phyloP scores from a whole-genome alignment of 64 coral and sea anemone species.

The Actinia tenebrosa region DNA sequence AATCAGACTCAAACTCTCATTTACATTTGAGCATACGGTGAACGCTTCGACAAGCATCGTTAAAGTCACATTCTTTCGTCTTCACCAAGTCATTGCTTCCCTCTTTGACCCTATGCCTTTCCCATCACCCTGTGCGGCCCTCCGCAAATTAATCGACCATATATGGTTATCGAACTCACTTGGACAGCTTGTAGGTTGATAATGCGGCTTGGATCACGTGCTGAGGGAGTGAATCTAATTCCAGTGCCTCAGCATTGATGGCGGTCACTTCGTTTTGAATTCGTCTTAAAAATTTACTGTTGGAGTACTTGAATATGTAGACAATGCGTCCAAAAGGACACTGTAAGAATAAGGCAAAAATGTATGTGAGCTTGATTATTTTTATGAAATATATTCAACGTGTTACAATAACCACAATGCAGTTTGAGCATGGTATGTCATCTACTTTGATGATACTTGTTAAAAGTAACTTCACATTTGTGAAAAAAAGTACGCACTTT shows the following conservation, averaged over 20 bases:
- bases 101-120: not conserved
- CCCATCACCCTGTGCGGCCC: not conserved
- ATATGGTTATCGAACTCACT: constrained; percentile 31
- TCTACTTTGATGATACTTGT: too few species aligned
- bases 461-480: too few species aligned
- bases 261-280: constrained; percentile 69
- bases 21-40: too few species aligned
- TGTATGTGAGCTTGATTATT: too few species aligned
- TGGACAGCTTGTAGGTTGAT: constrained; percentile 92
- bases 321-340: constrained; percentile 90
- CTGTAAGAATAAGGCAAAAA: constrained; percentile 15
- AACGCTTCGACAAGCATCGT: too few species aligned
- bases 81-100: too few species aligned
- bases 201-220: constrained; percentile 93
- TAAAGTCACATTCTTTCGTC: too few species aligned
- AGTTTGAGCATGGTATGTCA: too few species aligned
- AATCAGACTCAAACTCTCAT: too few species aligned
- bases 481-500: too few species aligned
- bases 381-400: too few species aligned
- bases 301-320: constrained; percentile 92
- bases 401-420: too few species aligned
- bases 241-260: constrained; percentile 83
- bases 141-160: not conserved
- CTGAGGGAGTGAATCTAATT: constrained; percentile 71
- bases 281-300: constrained; percentile 70